Percentiles rank a stretch among this genome's conserved stretches.
These are phyloP conservation scores for Brenthis hecate DNA, from an alignment of 2,888 invertebrate species.

Conservation along the genomic window DNA sequence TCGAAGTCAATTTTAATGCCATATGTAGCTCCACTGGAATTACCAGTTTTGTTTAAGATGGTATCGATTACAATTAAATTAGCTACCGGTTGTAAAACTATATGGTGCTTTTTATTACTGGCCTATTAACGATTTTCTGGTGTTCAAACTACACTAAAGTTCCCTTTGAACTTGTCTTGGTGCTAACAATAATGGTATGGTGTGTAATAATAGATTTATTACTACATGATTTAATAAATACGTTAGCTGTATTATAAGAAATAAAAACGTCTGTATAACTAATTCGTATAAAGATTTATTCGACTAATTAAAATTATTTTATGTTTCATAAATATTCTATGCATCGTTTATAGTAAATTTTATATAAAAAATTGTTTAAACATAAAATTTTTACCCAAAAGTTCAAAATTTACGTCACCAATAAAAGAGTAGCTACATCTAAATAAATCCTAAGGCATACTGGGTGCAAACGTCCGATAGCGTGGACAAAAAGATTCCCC, in stretches of 20 bases:
- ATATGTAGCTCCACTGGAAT: conserved; percentile 10
- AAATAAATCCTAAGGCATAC: conserved; percentile 65
- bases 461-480: conserved; percentile 78
- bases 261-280: conserved; percentile 15
- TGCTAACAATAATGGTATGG: conserved; percentile 9
- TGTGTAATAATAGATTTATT: conserved; percentile 19
- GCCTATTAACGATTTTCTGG: conserved; percentile 29
- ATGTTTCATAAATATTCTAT: conserved; percentile 13
- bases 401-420: conserved; percentile 28
- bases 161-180: conserved; percentile 16
- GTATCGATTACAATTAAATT: conserved; percentile 38
- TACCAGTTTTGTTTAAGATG: conserved; percentile 35
- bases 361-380: not conserved
- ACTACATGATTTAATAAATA: conserved; percentile 14
- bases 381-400: not conserved
- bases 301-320: conserved; percentile 6
- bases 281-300: conserved; percentile 11
- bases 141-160: conserved; percentile 15
- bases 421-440: conserved; percentile 48
- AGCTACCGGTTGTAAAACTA: conserved; percentile 40
- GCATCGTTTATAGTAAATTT: conserved; percentile 5
- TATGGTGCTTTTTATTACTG: conserved; percentile 33
- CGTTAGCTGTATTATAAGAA: conserved; percentile 5
- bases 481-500: conserved; percentile 79
- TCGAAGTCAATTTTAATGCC: conserved; percentile 15